Evolutionary conservation across 64 coral and sea anemone genomes (phyloP), one percentile per base, ranked within the genome.

Genomic region (Stylophora pistillata): DNA sequence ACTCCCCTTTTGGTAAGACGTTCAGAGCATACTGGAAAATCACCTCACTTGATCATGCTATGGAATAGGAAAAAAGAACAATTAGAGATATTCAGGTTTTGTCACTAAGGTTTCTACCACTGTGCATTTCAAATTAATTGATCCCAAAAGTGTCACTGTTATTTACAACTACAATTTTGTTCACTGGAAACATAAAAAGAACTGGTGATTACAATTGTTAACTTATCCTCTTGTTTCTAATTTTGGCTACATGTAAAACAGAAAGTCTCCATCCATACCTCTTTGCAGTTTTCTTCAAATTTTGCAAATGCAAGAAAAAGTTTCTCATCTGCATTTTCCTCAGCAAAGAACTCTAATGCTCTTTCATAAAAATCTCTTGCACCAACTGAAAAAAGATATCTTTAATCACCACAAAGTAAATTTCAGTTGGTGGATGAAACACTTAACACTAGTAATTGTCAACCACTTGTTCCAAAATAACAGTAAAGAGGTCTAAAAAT

Each of bases 21-120:
- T 99, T 91, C 34, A 99, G n/a, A 37, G 97, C 97, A 91, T 99
- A 99, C 78, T 99, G 95, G 83, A 90, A 99, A 80, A 99, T 99
- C 21, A 95, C 93, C 97, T 85, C 0, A 99, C 97, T 70, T 93
- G 89, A 71, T 99, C 97, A 83, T 99, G 97, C 97, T 99, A 71
- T 13, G 17, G 26, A 82, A 91, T 58, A 30, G 26, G 13, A 58
- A 14, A 13, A 53, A 66, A 71, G 30, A 76, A n/a, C n/a, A n/a
- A n/a, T n/a, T 2, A 20, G 9, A 77, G 17, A 20, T 54, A 54
- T 20, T 28, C 4, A n/a, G 20, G 69, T 47, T 47, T 47, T 47
- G 37, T 47, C 3, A 47, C 7, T 4, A 4, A 47, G 3, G 3
- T 47, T 0, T 47, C 37, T n/a, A n/a, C 37, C 0, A 47, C 37